A percentile compares a stretch with the other conserved stretches of the same genome.
These are phyloP conservation scores for Heloderma charlesbogerti DNA, from an alignment of 2,113 vertebrate genomes.

Conservation along the genomic window DNA sequence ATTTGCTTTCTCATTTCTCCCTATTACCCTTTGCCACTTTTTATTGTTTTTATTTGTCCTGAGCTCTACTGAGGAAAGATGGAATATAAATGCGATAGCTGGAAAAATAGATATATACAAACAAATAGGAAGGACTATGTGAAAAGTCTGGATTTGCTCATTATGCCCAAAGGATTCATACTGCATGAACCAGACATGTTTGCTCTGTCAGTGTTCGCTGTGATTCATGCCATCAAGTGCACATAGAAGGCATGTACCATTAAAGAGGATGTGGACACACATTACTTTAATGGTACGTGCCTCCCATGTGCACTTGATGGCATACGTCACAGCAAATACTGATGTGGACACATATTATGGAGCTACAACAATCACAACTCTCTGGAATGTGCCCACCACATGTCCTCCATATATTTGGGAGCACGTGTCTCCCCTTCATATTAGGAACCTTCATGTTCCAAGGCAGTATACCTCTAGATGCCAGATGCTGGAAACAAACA, in stretches of 20 bases:
- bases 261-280: too few relatives aligned
- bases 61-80: neutral
- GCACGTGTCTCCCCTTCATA: too few relatives aligned
- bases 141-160: neutral
- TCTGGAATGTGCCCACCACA: neutral
- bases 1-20: neutral
- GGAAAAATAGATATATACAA: too few relatives aligned
- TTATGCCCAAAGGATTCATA: neutral
- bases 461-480: neutral
- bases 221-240: neutral
- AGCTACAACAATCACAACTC: neutral
- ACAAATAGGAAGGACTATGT: neutral
- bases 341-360: neutral
- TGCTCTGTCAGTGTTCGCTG: neutral
- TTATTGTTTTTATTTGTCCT: neutral
- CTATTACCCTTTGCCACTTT: neutral
- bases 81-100: too few relatives aligned
- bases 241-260: neutral
- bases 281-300: too few relatives aligned
- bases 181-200: too few relatives aligned
- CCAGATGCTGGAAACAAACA: neutral
- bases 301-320: too few relatives aligned
- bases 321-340: too few relatives aligned
- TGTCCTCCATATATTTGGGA: neutral
- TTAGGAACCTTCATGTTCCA: neutral